These are phyloP conservation scores for Engystomops pustulosus DNA, from an alignment of 2,113 vertebrate genomes.

Conservation along the genomic window DNA sequence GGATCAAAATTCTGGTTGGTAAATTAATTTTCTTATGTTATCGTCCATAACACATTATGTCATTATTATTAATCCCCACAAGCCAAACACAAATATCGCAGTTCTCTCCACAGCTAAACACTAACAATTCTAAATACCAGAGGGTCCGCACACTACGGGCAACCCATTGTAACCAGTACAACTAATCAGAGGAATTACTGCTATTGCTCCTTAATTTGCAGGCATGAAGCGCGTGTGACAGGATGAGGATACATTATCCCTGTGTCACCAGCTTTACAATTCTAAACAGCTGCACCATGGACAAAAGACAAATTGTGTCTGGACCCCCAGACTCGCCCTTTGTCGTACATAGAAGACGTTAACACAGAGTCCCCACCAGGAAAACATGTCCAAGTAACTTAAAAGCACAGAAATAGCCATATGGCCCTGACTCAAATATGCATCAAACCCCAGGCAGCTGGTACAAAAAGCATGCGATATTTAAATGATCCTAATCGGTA, in stretches of 20 bases:
- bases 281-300: conserved; percentile 49
- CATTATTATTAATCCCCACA: background rate
- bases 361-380: background rate
- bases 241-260: conserved; percentile 30
- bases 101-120: background rate
- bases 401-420: conserved; percentile 28
- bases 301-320: conserved; percentile 50
- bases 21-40: background rate
- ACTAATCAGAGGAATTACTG: conserved; percentile 14
- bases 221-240: background rate
- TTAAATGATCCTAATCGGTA: background rate
- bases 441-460: conserved; percentile 34
- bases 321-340: background rate
- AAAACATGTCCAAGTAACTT: conserved; percentile 16
- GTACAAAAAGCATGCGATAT: background rate
- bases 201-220: background rate
- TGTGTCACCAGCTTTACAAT: conserved; percentile 27
- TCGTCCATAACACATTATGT: background rate
- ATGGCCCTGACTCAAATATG: conserved; percentile 35
- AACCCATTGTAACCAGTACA: no score
- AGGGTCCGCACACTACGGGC: no score
- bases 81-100: background rate
- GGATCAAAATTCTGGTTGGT: background rate
- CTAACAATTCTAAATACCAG: background rate
- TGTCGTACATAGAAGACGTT: conserved; percentile 4